Base-by-base conservation (phyloP, 1,140 invertebrate species). In the Monomorium pharaonis region DNA sequence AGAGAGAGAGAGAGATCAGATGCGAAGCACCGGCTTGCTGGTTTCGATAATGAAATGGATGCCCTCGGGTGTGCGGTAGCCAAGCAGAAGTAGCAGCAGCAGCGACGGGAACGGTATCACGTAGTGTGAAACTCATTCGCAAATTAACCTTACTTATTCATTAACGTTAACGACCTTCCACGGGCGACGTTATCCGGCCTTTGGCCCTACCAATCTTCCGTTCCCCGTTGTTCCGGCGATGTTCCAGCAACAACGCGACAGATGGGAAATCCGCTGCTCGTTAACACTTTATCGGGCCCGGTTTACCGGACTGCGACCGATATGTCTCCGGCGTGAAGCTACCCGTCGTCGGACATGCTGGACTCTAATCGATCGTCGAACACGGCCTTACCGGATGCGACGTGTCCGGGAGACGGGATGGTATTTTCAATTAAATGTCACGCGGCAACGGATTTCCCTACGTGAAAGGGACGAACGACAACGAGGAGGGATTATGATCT, bases 71-170 rank as follows among this genome's bases (percentile, higher is more conserved):
- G 80, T 47, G 67, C 18, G 37, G 24, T 72, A 58, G 67, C 67
- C 88, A 89, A 92, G 81, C 77, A 60, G 33, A 67, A 67, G 63
- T 67, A 67, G 12, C 63, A 65, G 60, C 5, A n/a, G 62, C 30
- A 63, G 56, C 56, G 24, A 21, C 24, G 12, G 62, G 33, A 67
- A 47, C 78, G 74, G 83, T 54, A 76, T 69, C 85, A 84, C 86
- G 80, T 88, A 92, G 91, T 93, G 93, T 89, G 90, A 93, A 93
- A 91, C 91, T 90, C 92, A 93, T 94, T 94, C 91, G 92, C 91
- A 93, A 94, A 94, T 94, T 93, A 94, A 93, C 91, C 92, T 93
- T 93, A 92, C 92, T 93, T 92, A 94, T 93, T 94, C 92, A 94
- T 94, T 94, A 94, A 93, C 91, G 91, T 87, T 93, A 93, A 93